These are phyloP conservation scores for Epicampocera succincta DNA, from an alignment of 2,888 invertebrate species.

Conservation along the genomic window DNA sequence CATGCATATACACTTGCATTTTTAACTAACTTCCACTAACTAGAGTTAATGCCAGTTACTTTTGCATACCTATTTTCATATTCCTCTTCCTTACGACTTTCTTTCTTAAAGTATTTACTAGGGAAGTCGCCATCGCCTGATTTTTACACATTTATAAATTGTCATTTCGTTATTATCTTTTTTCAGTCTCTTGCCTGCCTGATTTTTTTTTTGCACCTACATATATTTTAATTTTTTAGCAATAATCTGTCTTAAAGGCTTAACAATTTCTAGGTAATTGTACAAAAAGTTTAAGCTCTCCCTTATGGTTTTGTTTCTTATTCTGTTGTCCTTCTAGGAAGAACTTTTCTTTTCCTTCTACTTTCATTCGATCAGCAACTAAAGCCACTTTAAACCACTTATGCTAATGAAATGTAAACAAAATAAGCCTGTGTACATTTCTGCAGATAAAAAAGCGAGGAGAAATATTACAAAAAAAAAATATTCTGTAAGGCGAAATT, in stretches of 20 bases:
- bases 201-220: not conserved
- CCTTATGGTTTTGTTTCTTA: not conserved
- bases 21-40: no score
- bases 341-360: not conserved
- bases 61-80: no score
- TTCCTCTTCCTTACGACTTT: no score
- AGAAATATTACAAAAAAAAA: not conserved
- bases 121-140: no score
- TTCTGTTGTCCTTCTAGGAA: constrained; percentile 9
- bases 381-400: constrained; percentile 42
- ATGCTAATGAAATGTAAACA: constrained; percentile 58
- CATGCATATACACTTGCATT: no score
- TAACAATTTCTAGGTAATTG: constrained; percentile 35
- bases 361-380: constrained; percentile 5
- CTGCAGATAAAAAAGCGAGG: not conserved
- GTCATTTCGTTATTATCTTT: no score
- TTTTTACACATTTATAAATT: no score
- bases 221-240: not conserved
- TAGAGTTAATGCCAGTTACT: no score
- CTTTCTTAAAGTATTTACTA: no score
- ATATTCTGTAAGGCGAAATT: not conserved
- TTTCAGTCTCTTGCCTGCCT: not conserved
- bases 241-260: constrained; percentile 52
- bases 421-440: not conserved
- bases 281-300: constrained; percentile 19